Percentiles rank a stretch among this genome's conserved stretches.
phyloP scores from a whole-genome alignment of 2,113 vertebrate genomes.

The Hipposideros armiger region DNA sequence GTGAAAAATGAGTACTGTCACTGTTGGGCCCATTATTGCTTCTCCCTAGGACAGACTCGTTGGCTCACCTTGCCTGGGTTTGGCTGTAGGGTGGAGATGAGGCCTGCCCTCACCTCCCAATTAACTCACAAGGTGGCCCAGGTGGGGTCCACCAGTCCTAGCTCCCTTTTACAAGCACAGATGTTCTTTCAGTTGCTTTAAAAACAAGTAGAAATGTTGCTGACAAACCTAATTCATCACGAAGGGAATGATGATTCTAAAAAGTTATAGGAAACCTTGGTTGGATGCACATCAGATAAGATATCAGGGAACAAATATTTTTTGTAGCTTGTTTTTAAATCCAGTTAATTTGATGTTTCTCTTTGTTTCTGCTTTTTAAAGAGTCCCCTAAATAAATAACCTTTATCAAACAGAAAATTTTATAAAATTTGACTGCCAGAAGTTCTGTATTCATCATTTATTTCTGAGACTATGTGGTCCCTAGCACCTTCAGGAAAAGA shows the following conservation, averaged over 20 bases:
- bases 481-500: not conserved
- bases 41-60: not conserved
- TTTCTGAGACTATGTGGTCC: slow-evolving; percentile 1
- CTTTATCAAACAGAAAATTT: slow-evolving; percentile 2
- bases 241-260: not conserved
- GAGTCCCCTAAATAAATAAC: slow-evolving; percentile 26
- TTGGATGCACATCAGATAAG: slow-evolving; percentile 41
- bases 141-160: not conserved
- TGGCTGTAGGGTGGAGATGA: not conserved
- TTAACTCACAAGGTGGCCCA: not conserved
- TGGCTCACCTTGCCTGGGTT: not conserved
- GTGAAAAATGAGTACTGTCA: not conserved
- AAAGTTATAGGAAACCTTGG: not conserved
- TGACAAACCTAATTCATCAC: not conserved
- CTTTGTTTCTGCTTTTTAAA: slow-evolving; percentile 56
- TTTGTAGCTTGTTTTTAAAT: slow-evolving; percentile 64
- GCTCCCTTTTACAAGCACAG: not conserved
- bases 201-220: not conserved
- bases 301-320: slow-evolving; percentile 43
- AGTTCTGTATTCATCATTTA: not conserved
- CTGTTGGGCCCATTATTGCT: not conserved
- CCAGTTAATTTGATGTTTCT: slow-evolving; percentile 42
- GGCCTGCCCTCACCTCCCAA: not conserved
- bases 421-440: slow-evolving; percentile 23
- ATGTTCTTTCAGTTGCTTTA: not conserved